phyloP scores from a whole-genome alignment of 2,797 vertebrate species.

The Fistularia tabacaria region DNA sequence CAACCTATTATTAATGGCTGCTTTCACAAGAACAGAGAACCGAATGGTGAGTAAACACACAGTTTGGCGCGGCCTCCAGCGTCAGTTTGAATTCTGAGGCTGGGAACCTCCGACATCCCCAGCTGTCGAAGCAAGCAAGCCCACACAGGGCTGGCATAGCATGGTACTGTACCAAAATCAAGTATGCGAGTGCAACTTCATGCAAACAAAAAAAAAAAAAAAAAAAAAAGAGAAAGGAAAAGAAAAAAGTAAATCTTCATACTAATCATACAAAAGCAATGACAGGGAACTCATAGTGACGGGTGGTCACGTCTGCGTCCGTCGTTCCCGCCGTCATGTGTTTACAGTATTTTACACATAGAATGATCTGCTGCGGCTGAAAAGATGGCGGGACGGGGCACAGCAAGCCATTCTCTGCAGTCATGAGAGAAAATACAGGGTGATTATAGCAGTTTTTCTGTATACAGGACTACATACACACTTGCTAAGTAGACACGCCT shows the following conservation, averaged over 20 bases:
- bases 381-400: conserved; percentile 39
- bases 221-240: not conserved
- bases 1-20: not conserved
- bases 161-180: conserved; percentile 46
- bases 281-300: conserved; percentile 45
- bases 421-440: conserved; percentile 60
- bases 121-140: conserved; percentile 39
- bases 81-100: too few relatives aligned
- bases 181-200: conserved; percentile 67
- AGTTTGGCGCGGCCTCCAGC: too few relatives aligned
- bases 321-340: too few relatives aligned
- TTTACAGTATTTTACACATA: conserved; percentile 65
- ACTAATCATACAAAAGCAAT: conserved; percentile 62
- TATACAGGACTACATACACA: conserved; percentile 77
- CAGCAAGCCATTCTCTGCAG: conserved; percentile 68
- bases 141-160: conserved; percentile 58
- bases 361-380: conserved; percentile 53
- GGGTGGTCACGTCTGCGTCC: conserved; percentile 35
- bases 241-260: conserved; percentile 25
- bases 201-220: conserved; percentile 55
- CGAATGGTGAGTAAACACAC: too few relatives aligned
- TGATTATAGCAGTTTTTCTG: conserved; percentile 69
- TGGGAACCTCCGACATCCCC: conserved; percentile 36
- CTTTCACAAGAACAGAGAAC: not conserved
- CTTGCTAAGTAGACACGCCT: conserved; percentile 73